Percentiles rank a stretch among this genome's conserved stretches.
Evolutionary conservation across 1,140 invertebrate species (phyloP).

Genomic region (Belonocnema kinseyi): DNA sequence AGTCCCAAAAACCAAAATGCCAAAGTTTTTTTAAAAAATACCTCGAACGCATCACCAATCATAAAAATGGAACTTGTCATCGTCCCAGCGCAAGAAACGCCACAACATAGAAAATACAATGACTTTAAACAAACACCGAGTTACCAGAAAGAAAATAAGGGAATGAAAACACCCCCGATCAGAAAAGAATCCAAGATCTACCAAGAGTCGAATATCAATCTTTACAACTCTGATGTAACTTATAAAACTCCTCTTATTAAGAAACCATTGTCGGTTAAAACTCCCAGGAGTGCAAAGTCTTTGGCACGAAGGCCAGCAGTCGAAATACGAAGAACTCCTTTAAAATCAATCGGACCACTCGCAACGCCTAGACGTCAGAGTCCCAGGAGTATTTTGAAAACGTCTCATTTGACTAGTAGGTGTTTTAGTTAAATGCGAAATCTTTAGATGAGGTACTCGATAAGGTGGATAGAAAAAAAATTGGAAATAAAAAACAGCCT

Average conservation of each 20-base stretch:
- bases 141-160: constrained; percentile 56
- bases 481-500: too few species aligned
- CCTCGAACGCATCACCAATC: constrained; percentile 41
- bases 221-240: constrained; percentile 53
- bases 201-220: constrained; percentile 49
- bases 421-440: constrained; percentile 46
- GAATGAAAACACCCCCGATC: constrained; percentile 34
- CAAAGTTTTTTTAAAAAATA: constrained; percentile 39
- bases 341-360: constrained; percentile 69
- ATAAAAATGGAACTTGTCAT: constrained; percentile 50
- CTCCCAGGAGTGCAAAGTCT: constrained; percentile 67
- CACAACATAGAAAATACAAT: constrained; percentile 19
- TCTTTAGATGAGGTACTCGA: constrained; percentile 2
- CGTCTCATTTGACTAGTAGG: constrained; percentile 50
- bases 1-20: constrained; percentile 51
- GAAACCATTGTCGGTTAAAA: constrained; percentile 66
- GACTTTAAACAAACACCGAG: background rate
- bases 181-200: constrained; percentile 26
- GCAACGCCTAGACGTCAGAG: constrained; percentile 67
- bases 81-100: constrained; percentile 8
- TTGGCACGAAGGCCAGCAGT: constrained; percentile 59
- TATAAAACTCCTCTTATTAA: constrained; percentile 72
- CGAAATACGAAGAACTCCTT: constrained; percentile 67
- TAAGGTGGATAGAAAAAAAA: constrained; percentile 9
- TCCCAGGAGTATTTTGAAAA: constrained; percentile 63